A percentile compares a stretch with the other conserved stretches of the same genome.
Evolutionary conservation across 1,140 invertebrate species (phyloP).

Genomic region (Bombus sibiricus): DNA sequence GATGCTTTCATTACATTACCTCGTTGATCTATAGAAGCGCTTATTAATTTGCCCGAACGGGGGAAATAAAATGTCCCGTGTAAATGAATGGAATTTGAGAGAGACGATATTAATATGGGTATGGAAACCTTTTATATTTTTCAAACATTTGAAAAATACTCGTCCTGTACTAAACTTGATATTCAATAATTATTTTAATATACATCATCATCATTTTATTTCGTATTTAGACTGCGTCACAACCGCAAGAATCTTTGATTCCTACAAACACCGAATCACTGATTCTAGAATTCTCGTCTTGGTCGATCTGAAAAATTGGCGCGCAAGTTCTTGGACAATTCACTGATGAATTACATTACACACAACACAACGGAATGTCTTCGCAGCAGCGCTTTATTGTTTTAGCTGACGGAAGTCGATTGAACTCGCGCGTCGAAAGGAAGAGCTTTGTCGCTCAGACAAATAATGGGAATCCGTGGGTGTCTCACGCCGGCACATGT

Average conservation of each 20-base stretch:
- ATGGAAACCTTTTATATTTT: not conserved
- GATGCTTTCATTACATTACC: not conserved
- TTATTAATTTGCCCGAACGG: not conserved
- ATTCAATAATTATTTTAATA: too few relatives aligned
- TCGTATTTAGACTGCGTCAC: too few relatives aligned
- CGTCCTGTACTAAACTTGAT: too few relatives aligned
- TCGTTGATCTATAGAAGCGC: not conserved
- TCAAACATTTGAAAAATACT: not conserved
- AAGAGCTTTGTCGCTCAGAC: conserved; percentile 16
- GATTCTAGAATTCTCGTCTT: too few relatives aligned
- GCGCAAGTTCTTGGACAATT: not conserved
- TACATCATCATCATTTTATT: too few relatives aligned
- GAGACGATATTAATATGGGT: not conserved
- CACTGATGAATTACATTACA: conserved; percentile 1
- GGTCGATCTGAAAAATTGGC: too few relatives aligned
- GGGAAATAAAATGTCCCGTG: not conserved
- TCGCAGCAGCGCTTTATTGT: not conserved
- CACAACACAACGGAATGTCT: too few relatives aligned
- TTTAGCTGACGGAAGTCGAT: not conserved
- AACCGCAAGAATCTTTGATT: too few relatives aligned
- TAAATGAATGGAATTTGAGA: not conserved
- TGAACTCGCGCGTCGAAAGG: conserved; percentile 6
- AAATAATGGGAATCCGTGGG: not conserved
- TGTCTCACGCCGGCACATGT: too few relatives aligned
- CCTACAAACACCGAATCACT: too few relatives aligned